Conservation (phyloP, 1,140 invertebrate species). For the Plutomurus gul region DNA sequence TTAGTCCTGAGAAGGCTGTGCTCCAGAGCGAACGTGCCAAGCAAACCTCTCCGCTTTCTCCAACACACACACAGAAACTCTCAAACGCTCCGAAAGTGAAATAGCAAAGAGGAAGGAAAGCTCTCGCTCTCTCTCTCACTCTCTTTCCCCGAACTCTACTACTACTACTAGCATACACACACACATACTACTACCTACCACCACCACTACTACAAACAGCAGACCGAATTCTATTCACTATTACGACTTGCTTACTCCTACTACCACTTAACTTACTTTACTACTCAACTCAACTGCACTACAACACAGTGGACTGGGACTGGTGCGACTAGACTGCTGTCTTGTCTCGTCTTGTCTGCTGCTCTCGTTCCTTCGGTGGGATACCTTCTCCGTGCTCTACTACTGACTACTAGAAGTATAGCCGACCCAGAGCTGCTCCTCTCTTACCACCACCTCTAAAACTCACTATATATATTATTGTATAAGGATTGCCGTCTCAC, state of each 20-base stretch:
- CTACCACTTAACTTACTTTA: background rate
- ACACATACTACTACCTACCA: background rate
- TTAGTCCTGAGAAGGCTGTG: constrained; percentile 45
- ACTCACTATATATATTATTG: too few species aligned
- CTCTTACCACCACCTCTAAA: background rate
- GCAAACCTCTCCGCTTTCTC: background rate
- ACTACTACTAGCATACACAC: background rate
- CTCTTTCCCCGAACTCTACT: background rate
- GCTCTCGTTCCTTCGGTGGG: constrained; percentile 11
- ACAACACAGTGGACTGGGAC: background rate
- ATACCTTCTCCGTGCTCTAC: background rate
- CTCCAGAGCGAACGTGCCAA: constrained; percentile 46
- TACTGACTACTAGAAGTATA: background rate
- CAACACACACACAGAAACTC: background rate
- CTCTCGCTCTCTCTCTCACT: background rate
- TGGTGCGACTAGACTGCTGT: background rate
- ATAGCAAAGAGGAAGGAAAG: background rate
- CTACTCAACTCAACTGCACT: background rate
- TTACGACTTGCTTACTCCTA: constrained; percentile 14
- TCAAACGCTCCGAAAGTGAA: background rate
- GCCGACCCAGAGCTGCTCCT: background rate
- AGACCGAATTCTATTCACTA: background rate
- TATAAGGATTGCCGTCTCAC: too few species aligned
- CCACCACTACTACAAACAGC: background rate
- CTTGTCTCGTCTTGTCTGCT: background rate